A percentile compares a stretch with the other conserved stretches of the same genome.
phyloP scores from a whole-genome alignment of 2,113 vertebrate genomes.

The Lasiurus borealis region DNA sequence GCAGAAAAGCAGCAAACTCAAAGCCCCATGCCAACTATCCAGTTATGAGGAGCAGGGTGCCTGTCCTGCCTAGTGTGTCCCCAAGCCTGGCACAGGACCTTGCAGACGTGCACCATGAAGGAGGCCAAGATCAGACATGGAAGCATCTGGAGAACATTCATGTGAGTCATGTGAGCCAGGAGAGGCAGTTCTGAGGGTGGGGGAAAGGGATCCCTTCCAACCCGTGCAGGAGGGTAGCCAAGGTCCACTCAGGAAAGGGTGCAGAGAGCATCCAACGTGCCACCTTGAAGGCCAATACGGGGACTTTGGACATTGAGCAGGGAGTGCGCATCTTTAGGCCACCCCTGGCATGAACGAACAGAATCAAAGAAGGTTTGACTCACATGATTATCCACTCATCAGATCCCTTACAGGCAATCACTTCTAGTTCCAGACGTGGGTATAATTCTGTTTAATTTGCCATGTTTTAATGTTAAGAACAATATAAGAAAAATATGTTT shows the following conservation, averaged over 20 bases:
- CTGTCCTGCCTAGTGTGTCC: not conserved
- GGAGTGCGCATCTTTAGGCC: not conserved
- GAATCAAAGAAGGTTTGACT: not conserved
- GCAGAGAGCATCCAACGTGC: not conserved
- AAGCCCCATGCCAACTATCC: not conserved
- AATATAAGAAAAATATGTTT: not conserved
- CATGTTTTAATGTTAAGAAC: not conserved
- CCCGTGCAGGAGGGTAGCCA: not conserved
- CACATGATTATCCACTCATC: fast-evolving
- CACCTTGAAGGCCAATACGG: fast-evolving
- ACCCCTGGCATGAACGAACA: not conserved
- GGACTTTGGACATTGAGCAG: not conserved
- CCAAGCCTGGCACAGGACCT: not conserved
- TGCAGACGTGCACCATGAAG: not conserved
- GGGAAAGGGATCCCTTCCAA: not conserved
- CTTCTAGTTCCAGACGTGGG: not conserved
- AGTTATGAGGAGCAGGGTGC: not conserved
- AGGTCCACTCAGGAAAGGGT: not conserved
- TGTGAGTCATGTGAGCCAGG: not conserved
- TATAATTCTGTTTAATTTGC: not conserved
- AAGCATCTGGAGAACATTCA: not conserved
- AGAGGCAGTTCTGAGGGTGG: not conserved
- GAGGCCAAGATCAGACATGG: not conserved
- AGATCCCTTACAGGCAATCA: not conserved
- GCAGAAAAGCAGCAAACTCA: not conserved